phyloP scores from a whole-genome alignment of 2,113 vertebrate species.

The Zeus faber region DNA sequence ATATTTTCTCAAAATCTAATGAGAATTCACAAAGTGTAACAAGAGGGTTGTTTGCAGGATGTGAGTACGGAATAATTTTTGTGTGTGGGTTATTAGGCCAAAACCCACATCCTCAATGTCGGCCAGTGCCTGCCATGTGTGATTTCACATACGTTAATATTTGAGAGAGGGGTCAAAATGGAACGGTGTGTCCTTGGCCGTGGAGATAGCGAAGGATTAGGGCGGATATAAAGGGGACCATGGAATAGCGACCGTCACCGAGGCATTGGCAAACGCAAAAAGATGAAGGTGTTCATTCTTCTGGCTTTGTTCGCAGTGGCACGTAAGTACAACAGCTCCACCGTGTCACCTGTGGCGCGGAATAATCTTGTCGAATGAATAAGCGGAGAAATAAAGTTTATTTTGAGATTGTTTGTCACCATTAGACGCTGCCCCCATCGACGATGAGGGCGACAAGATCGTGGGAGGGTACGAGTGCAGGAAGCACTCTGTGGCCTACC shows the following conservation, averaged over 20 bases:
- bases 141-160: background rate
- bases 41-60: no score
- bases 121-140: background rate
- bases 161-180: background rate
- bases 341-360: no score
- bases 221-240: background rate
- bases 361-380: background rate
- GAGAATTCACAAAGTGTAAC: no score
- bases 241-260: background rate
- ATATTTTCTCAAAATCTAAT: no score
- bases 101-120: no score
- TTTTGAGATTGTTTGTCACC: constrained; percentile 2
- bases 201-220: background rate
- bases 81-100: no score
- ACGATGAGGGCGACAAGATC: constrained; percentile 78
- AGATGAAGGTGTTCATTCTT: constrained; percentile 73
- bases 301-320: constrained; percentile 65
- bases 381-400: background rate
- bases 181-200: background rate
- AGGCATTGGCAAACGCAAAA: background rate
- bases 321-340: constrained; percentile 49
- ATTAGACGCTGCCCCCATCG: constrained; percentile 68
- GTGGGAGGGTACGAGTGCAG: constrained; percentile 80
- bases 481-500: constrained; percentile 67
- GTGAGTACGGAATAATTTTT: no score